A percentile compares a stretch with the other conserved stretches of the same genome.
These are phyloP conservation scores for Albula goreensis DNA, from an alignment of 2,113 vertebrate species.

Conservation along the genomic window DNA sequence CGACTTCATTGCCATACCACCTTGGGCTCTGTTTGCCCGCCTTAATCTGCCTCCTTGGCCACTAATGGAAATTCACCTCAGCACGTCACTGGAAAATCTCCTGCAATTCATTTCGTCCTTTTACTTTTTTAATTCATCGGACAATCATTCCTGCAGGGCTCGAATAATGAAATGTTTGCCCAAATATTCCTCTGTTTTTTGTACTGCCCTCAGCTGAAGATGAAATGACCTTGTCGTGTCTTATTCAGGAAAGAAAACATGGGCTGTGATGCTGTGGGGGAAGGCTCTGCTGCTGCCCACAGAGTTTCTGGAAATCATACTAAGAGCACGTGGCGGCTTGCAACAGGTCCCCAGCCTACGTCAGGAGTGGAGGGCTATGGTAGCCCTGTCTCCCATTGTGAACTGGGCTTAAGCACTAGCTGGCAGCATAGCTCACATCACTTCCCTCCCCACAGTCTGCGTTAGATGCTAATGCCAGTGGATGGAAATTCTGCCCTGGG, in stretches of 20 bases:
- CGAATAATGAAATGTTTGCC: conserved; percentile 56
- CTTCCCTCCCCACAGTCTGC: not conserved
- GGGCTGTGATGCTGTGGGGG: not conserved
- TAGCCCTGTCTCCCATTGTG: too few relatives aligned
- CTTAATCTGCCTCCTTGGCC: conserved; percentile 52
- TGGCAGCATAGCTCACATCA: not conserved
- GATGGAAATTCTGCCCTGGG: not conserved
- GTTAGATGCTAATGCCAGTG: not conserved
- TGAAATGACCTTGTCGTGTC: conserved; percentile 31
- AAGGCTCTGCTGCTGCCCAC: not conserved
- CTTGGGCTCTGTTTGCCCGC: conserved; percentile 51
- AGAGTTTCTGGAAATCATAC: not conserved
- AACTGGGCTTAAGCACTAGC: not conserved
- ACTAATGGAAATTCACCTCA: conserved; percentile 54
- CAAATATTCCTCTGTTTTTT: conserved; percentile 38
- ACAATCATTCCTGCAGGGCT: conserved; percentile 37
- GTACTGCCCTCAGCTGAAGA: conserved; percentile 30
- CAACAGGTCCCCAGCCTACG: too few relatives aligned
- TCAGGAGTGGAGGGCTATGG: too few relatives aligned
- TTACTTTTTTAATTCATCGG: conserved; percentile 51
- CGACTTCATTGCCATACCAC: conserved; percentile 36
- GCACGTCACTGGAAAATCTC: not conserved
- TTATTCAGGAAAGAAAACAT: conserved; percentile 17
- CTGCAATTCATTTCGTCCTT: conserved; percentile 46
- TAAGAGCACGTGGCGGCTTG: too few relatives aligned